Base-by-base conservation (phyloP, 2,113 vertebrate species). In the Poeciliopsis retropinna region DNA sequence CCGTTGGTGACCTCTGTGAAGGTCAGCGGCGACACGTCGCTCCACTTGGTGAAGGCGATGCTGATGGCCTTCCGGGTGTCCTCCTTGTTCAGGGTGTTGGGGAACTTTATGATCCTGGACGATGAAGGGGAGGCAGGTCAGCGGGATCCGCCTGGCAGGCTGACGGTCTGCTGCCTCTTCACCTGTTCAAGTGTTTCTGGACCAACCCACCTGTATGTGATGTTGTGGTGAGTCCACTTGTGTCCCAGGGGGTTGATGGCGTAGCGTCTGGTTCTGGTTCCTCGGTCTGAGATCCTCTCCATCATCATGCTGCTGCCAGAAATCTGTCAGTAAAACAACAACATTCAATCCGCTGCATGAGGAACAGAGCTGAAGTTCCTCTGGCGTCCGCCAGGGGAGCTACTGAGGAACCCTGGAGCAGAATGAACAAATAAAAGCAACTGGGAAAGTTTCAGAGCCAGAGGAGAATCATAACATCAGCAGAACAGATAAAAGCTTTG, bases 21-120 rank as follows among this genome's bases (percentile, higher is more conserved):
- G 70, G 78, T 89, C 32, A 96, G 85, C 0, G 95, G 94, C 0
- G 95, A 96, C 60, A 96, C 95, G 2, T 95, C 92, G 3, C 95
- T 96, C 95, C 95, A 96, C 83, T 94, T 95, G 57, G 89, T 87
- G 82, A 96, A 96, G 83, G 95, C 95, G 0, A 93, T 89, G 71
- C 89, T 83, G 80, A 96, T 89, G 73, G 94, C 95, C 74, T 92
- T 94, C 54, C 92, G 92, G 2, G 95, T 96, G 89, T 95, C 95
- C 0, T 91, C 93, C 19, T 80, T 84, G 27, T 93, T 95, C 90
- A 96, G 93, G 0, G 94, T 95, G 85, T 89, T 94, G 12, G 95
- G 95, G 30, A 95, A 96, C 79, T 87, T 85, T 27, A 82, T 80
- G 69, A 96, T 95, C 79, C 95, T 96, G 79, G 47, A 61, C 4